Percentiles rank a stretch among this genome's conserved stretches.
Conservation (phyloP, 2,797 vertebrate genomes). For the Gallinago solitaria region DNA sequence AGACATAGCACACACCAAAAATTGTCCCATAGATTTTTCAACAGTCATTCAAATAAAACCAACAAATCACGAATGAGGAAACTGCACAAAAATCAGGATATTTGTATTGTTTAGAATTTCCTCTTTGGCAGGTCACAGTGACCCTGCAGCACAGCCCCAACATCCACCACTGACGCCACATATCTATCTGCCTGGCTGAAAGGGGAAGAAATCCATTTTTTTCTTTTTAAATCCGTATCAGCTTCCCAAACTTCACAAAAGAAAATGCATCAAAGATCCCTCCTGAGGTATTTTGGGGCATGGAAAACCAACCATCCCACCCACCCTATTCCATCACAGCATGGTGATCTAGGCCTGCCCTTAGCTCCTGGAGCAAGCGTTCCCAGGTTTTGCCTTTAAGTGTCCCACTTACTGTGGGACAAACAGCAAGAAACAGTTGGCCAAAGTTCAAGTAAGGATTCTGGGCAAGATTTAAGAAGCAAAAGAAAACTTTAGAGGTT, state of each 20-base stretch:
- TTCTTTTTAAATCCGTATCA: background rate
- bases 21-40: background rate
- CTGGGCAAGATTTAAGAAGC: background rate
- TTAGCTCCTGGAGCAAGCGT: background rate
- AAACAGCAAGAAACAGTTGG: background rate
- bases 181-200: background rate
- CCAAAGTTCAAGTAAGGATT: background rate
- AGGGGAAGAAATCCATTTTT: background rate
- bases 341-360: background rate
- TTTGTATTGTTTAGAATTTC: background rate
- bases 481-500: background rate
- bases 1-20: background rate
- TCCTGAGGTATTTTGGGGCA: background rate
- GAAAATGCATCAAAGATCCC: background rate
- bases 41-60: background rate
- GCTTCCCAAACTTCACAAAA: background rate
- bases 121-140: background rate
- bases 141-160: background rate
- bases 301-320: background rate
- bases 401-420: background rate
- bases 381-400: background rate
- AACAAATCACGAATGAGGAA: background rate
- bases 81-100: background rate
- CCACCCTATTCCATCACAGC: background rate
- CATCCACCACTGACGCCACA: rapidly evolving